Conservation (phyloP, 2,888 invertebrate genomes). For the Pecten maximus region DNA sequence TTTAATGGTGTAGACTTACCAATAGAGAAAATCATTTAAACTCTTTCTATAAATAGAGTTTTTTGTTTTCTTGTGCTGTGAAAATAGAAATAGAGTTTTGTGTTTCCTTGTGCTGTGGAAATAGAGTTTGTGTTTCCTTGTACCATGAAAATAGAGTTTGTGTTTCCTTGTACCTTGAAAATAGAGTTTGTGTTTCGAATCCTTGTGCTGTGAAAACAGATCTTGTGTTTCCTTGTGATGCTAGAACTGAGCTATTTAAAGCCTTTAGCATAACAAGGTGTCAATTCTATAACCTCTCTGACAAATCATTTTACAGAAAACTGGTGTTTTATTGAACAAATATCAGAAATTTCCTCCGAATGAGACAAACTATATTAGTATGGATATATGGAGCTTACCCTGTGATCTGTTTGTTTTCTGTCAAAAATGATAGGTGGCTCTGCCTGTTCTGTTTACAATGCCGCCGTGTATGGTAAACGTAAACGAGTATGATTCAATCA, state of each 20-base stretch:
- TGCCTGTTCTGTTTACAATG: background rate
- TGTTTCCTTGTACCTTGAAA: too few relatives aligned
- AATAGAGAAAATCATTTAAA: too few relatives aligned
- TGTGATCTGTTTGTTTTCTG: constrained; percentile 17
- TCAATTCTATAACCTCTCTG: background rate
- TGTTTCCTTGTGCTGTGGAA: too few relatives aligned
- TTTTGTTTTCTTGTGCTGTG: too few relatives aligned
- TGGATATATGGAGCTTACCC: background rate
- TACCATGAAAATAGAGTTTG: too few relatives aligned
- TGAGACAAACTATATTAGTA: background rate
- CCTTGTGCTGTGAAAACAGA: background rate
- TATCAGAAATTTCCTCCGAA: background rate
- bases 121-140: too few relatives aligned
- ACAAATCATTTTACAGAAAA: background rate
- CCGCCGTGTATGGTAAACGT: background rate
- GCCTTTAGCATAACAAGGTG: background rate
- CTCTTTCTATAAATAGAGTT: too few relatives aligned
- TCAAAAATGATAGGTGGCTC: constrained; percentile 2
- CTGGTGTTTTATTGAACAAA: constrained; percentile 20
- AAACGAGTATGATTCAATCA: constrained; percentile 14
- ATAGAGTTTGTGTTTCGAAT: background rate
- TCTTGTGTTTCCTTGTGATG: background rate
- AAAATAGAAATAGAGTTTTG: too few relatives aligned
- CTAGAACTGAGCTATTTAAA: background rate
- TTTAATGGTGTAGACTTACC: too few relatives aligned